phyloP scores from a whole-genome alignment of 1,140 invertebrate genomes.

The Phymorhynchus buccinoides region DNA sequence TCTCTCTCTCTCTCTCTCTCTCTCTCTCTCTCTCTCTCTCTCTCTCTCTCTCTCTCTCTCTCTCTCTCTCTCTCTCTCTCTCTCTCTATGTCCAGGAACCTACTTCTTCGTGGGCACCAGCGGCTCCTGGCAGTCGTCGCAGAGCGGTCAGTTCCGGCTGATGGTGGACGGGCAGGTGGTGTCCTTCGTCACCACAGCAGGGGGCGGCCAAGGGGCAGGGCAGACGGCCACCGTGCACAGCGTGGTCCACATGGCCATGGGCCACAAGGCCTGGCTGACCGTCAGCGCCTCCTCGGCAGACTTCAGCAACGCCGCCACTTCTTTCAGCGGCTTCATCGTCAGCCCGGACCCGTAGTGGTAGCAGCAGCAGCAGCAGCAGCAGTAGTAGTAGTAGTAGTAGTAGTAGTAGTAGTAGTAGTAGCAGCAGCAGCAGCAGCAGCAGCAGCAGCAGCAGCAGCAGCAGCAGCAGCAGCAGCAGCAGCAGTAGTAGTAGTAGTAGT shows the following conservation, averaged over 20 bases:
- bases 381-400: no score
- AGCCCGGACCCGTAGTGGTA: not conserved
- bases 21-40: no score
- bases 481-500: no score
- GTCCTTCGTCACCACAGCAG: not conserved
- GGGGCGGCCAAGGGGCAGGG: not conserved
- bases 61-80: no score
- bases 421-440: no score
- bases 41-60: no score
- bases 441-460: no score
- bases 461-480: no score
- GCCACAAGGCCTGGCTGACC: not conserved
- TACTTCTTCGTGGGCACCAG: constrained; percentile 18
- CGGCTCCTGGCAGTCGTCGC: not conserved
- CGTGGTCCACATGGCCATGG: constrained; percentile 9
- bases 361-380: no score
- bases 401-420: no score
- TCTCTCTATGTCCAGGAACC: not conserved
- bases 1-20: no score
- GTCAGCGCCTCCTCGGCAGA: not conserved
- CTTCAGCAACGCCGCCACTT: not conserved
- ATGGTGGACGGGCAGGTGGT: not conserved
- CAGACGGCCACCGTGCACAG: not conserved
- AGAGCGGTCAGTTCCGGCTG: not conserved
- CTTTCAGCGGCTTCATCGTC: not conserved